phyloP scores from a whole-genome alignment of 30 jellyfish, hydroid and myxozoan species.

The Phacellophora camtschatica region DNA sequence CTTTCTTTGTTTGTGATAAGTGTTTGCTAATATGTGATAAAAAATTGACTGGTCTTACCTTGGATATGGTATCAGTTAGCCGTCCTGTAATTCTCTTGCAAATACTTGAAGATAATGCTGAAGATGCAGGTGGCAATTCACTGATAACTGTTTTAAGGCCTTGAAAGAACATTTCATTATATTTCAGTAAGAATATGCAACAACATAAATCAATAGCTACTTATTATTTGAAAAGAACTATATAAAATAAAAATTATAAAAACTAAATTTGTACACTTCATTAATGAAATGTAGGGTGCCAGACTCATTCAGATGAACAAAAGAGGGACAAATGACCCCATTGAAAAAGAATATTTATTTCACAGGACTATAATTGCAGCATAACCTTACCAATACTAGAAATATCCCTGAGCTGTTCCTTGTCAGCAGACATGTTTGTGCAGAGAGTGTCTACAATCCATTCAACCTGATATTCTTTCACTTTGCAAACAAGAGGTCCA shows the following conservation, averaged over 20 bases:
- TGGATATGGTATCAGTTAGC: constrained; percentile 88
- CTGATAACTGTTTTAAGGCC: constrained; percentile 94
- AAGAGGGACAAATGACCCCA: too few species aligned
- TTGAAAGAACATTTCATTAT: neutral
- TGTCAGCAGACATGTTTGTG: constrained; percentile 88
- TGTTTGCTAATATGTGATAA: too few species aligned
- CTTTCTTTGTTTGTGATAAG: too few species aligned
- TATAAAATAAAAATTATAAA: too few species aligned
- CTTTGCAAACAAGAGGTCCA: constrained; percentile 97
- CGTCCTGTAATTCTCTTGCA: constrained; percentile 95
- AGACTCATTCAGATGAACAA: too few species aligned
- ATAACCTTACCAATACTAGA: constrained; percentile 89
- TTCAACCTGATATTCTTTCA: constrained; percentile 93
- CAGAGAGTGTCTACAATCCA: constrained; percentile 96
- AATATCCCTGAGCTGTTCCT: constrained; percentile 94
- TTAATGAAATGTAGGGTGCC: too few species aligned
- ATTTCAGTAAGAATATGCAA: too few species aligned
- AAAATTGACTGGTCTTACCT: too few species aligned
- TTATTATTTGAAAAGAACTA: too few species aligned
- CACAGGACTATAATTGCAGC: too few species aligned
- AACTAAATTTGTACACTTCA: too few species aligned
- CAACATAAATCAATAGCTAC: neutral
- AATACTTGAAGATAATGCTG: constrained; percentile 87
- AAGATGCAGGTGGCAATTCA: constrained; percentile 95
- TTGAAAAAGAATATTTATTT: too few species aligned